Percentiles rank a stretch among this genome's conserved stretches.
These are phyloP conservation scores for Urocynchramus pylzowi DNA, from an alignment of 2,113 vertebrate species.

Conservation along the genomic window DNA sequence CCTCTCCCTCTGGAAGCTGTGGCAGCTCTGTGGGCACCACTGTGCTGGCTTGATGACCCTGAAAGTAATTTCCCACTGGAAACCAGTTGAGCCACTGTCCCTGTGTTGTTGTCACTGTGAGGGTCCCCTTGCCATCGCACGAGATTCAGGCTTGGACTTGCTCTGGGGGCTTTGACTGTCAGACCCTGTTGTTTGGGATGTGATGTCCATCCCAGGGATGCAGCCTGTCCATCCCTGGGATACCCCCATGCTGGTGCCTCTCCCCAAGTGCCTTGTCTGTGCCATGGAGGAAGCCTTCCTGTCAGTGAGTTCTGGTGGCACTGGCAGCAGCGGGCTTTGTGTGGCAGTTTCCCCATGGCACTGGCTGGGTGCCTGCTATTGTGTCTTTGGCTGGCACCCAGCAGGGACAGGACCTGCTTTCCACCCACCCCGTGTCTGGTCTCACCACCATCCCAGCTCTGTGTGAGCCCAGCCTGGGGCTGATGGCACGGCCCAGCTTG, in stretches of 20 bases:
- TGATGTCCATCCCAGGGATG: background rate
- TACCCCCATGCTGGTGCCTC: fast-evolving
- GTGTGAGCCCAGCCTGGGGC: fast-evolving
- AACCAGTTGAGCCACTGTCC: background rate
- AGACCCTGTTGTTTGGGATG: background rate
- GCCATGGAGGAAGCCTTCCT: background rate
- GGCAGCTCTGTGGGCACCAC: background rate
- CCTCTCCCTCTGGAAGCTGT: background rate
- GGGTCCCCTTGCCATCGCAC: background rate
- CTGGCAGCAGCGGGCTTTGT: background rate
- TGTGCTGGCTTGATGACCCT: fast-evolving
- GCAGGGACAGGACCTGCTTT: background rate
- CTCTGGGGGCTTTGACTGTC: background rate
- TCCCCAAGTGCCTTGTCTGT: fast-evolving
- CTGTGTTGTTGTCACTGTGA: fast-evolving
- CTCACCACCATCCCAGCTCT: fast-evolving
- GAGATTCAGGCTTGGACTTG: background rate
- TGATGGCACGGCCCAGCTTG: background rate
- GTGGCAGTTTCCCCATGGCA: background rate
- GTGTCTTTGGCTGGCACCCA: background rate
- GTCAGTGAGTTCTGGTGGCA: background rate
- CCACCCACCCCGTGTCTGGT: fast-evolving
- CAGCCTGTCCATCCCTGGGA: background rate
- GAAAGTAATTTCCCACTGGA: background rate
- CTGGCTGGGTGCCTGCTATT: background rate